These are phyloP conservation scores for Monopterus albus DNA, from an alignment of 2,113 vertebrate species.

Conservation along the genomic window DNA sequence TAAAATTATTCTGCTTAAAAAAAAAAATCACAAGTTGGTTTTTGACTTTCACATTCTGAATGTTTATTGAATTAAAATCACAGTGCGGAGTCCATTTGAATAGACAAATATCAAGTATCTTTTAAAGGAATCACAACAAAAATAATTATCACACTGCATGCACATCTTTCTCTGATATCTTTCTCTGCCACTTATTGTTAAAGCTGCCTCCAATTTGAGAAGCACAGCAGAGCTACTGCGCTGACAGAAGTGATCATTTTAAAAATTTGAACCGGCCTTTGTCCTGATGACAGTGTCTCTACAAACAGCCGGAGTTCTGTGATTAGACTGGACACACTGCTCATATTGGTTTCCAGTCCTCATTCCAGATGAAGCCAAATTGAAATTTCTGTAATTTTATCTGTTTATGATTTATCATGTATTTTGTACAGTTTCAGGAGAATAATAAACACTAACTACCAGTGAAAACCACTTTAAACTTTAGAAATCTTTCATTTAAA, in stretches of 20 bases:
- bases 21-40: slow-evolving; percentile 70
- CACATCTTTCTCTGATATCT: slow-evolving; percentile 32
- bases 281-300: background rate
- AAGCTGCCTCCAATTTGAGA: background rate
- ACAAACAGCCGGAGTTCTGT: background rate
- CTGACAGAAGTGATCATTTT: background rate
- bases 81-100: slow-evolving; percentile 60
- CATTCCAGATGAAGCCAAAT: slow-evolving; percentile 8
- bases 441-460: slow-evolving; percentile 12
- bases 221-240: slow-evolving; percentile 3
- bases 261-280: background rate
- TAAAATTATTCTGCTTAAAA: slow-evolving; percentile 25
- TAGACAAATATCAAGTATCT: slow-evolving; percentile 54
- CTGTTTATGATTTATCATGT: background rate
- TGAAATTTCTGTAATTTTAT: background rate
- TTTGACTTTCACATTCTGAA: slow-evolving; percentile 69
- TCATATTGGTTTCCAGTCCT: background rate
- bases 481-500: slow-evolving; percentile 2
- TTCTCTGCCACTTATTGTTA: background rate
- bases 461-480: background rate
- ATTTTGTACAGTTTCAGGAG: slow-evolving; percentile 1
- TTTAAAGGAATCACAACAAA: slow-evolving; percentile 55
- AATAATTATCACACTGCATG: slow-evolving; percentile 30
- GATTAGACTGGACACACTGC: background rate
- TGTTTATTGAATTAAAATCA: slow-evolving; percentile 78